Base-by-base conservation (phyloP, 2,797 vertebrate species). In the Acanthiza pusilla region DNA sequence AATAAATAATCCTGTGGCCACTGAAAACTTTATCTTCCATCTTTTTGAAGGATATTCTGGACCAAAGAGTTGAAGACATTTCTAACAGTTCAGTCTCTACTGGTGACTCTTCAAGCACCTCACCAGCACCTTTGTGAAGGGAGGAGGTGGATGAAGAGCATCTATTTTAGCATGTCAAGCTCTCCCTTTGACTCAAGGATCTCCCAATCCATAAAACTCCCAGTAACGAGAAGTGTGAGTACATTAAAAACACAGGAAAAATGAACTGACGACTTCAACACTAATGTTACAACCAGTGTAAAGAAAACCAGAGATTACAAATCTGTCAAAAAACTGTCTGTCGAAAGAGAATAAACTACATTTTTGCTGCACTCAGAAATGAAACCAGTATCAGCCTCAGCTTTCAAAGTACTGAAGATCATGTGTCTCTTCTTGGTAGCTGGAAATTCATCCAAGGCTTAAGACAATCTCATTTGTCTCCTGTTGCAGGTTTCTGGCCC, bases 251-350 rank as follows among this genome's bases (percentile, higher is more conserved):
- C 30, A 65, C 8, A 65, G 43, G 36, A 72, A 79, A 29, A 61
- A 43, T 34, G 47, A 85, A 80, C 36, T 25, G 32, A 38, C 20
- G 45, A 65, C 40, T 88, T 88, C 73, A 77, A 53, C 43, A 25
- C 34, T 54, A 45, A 74, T 45, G 60, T 48, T 29, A 40, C 36
- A 71, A 77, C 7, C 1, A 3, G 8, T 6, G 16, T 60, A 51
- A 92, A 92, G 85, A 79, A 80, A 93, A 63, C 43, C 74, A 96
- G 89, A 90, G 87, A 94, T 67, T 68, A 94, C 19, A 72, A 92
- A 93, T 71, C 65, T 89, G 71, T 71, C 78, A 93, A 53, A 77
- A 89, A 94, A 26, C 78, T 74, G 81, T 58, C 72, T 48, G 13
- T 92, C 85, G 88, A 75, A 93, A 97, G 85, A 91, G 57, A 67